Conservation (phyloP, 2,113 vertebrate genomes). For the Pontoporia blainvillei region DNA sequence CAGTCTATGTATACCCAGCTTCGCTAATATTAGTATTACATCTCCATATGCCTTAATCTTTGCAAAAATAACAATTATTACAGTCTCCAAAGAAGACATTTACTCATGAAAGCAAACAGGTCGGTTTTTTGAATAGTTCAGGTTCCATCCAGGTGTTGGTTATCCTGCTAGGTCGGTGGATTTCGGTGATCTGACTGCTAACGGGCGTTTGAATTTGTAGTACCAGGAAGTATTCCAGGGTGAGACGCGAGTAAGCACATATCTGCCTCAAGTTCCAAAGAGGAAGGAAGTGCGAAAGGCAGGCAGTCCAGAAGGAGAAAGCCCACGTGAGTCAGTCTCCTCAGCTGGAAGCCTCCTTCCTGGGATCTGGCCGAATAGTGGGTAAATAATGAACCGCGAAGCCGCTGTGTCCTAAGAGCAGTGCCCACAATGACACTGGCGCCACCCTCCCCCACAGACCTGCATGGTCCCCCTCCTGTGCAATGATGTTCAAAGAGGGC, state of each 20-base stretch:
- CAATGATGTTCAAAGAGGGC: slow-evolving; percentile 69
- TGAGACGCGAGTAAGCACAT: accelerated
- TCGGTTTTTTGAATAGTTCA: background rate
- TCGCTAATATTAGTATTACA: background rate
- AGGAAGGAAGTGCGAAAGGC: background rate
- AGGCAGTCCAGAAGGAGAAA: background rate
- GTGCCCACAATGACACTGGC: background rate
- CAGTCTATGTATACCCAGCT: background rate
- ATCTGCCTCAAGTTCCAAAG: background rate
- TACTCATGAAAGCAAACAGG: background rate
- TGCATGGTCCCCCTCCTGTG: slow-evolving; percentile 49
- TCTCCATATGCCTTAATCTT: background rate
- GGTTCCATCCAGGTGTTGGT: background rate
- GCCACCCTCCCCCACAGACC: slow-evolving; percentile 19
- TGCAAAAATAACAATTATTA: background rate
- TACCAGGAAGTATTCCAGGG: background rate
- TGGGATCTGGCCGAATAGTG: background rate
- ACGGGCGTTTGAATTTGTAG: background rate
- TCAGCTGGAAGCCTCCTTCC: background rate
- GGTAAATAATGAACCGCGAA: background rate
- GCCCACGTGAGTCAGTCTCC: background rate
- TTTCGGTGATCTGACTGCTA: background rate
- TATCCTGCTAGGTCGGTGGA: background rate
- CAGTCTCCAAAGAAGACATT: background rate
- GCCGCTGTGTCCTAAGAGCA: background rate